Evolutionary conservation across 2,797 vertebrate species (phyloP).

Genomic region (Taenioides sp.): DNA sequence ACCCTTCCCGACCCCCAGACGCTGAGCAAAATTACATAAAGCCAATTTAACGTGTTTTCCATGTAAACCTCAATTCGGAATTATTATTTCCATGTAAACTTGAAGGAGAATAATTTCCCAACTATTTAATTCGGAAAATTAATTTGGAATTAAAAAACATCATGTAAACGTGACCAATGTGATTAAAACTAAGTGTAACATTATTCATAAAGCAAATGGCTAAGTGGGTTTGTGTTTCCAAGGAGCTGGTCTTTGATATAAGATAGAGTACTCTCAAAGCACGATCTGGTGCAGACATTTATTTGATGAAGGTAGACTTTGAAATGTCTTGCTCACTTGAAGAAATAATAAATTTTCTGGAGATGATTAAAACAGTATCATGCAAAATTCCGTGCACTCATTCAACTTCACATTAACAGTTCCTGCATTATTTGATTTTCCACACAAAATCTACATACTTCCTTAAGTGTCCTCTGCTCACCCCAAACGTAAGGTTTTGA

Average conservation of each 20-base stretch:
- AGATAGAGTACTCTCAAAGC: slow-evolving; percentile 21
- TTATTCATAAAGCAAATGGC: slow-evolving; percentile 60
- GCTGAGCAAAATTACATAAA: no score
- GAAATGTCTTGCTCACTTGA: slow-evolving; percentile 25
- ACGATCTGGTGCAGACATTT: slow-evolving; percentile 46
- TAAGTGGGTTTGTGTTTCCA: slow-evolving; percentile 44
- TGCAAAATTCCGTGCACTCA: not conserved
- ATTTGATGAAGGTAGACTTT: slow-evolving; percentile 31
- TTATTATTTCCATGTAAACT: no score
- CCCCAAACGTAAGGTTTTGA: no score
- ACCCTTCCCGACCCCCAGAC: no score
- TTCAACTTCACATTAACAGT: not conserved
- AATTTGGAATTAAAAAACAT: no score
- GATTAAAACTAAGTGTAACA: slow-evolving; percentile 67
- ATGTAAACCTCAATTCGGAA: no score
- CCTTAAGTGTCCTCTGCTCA: no score
- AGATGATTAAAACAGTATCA: not conserved
- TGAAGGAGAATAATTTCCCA: no score
- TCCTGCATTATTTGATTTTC: not conserved
- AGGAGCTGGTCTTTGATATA: slow-evolving; percentile 43
- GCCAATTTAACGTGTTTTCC: no score
- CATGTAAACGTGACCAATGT: slow-evolving; percentile 23
- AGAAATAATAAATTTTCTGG: slow-evolving; percentile 20
- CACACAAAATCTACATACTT: not conserved
- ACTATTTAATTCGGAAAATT: no score